These are phyloP conservation scores for Apomyelois bistriatella DNA, from an alignment of 2,888 invertebrate genomes.

Conservation along the genomic window DNA sequence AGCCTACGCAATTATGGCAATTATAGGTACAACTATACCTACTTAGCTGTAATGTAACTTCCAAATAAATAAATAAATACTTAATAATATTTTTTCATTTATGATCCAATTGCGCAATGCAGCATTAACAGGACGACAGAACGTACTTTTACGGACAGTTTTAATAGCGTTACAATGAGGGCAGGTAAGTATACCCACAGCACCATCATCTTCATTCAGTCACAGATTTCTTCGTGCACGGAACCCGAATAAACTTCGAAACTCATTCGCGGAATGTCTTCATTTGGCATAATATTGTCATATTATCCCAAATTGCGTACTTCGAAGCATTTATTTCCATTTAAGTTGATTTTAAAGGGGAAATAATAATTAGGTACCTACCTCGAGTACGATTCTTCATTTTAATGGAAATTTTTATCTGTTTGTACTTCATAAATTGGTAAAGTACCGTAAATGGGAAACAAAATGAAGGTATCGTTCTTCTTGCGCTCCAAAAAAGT, in stretches of 20 bases:
- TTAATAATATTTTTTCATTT: too few species aligned
- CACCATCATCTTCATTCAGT: slow-evolving; percentile 13
- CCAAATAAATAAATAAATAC: too few species aligned
- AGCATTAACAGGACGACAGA: too few species aligned
- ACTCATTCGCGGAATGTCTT: slow-evolving; percentile 33
- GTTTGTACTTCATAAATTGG: slow-evolving; percentile 13
- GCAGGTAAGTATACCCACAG: slow-evolving; percentile 19
- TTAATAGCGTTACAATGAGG: background rate
- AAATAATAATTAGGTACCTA: slow-evolving; percentile 18
- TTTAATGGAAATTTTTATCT: slow-evolving; percentile 16
- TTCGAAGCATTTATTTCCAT: slow-evolving; percentile 25
- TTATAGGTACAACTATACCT: too few species aligned
- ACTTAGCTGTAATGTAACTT: too few species aligned
- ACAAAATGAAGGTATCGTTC: slow-evolving; percentile 7
- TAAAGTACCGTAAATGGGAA: slow-evolving; percentile 11
- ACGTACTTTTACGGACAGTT: too few species aligned
- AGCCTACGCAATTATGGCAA: too few species aligned
- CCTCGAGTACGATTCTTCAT: slow-evolving; percentile 17
- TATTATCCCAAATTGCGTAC: slow-evolving; percentile 31
- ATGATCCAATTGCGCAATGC: too few species aligned
- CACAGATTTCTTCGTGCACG: slow-evolving; percentile 27
- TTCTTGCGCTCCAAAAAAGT: background rate
- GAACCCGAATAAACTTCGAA: slow-evolving; percentile 20
- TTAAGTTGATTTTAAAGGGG: slow-evolving; percentile 21
- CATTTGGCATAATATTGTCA: slow-evolving; percentile 29